Percentiles rank a stretch among this genome's conserved stretches.
These are phyloP conservation scores for Drosophila suboccidentalis DNA, from an alignment of 2,888 invertebrate species.

Conservation along the genomic window DNA sequence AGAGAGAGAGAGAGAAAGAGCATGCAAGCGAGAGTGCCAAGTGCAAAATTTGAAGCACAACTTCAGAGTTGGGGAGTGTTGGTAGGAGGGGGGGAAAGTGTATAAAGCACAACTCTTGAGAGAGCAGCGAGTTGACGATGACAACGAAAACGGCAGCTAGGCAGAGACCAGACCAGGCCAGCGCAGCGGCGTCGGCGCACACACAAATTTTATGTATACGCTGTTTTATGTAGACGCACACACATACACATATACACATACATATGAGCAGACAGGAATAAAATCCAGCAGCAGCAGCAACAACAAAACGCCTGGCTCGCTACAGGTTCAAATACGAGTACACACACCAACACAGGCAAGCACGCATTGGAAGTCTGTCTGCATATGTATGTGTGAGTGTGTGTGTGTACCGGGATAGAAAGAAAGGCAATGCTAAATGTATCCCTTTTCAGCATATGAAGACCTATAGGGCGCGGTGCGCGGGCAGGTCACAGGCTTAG, in stretches of 20 bases:
- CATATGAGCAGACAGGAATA: conserved; percentile 62
- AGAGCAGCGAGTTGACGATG: conserved; percentile 49
- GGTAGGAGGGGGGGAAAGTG: conserved; percentile 22
- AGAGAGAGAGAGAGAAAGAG: conserved; percentile 30
- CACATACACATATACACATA: conserved; percentile 20
- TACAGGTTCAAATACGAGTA: conserved; percentile 70
- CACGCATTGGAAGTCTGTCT: conserved; percentile 58
- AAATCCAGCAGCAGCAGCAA: conserved; percentile 64
- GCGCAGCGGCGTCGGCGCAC: conserved; percentile 77
- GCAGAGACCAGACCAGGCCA: conserved; percentile 49
- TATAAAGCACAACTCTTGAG: conserved; percentile 73
- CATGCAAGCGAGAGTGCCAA: conserved; percentile 63
- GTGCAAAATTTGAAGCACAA: conserved; percentile 79
- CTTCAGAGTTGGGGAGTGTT: conserved; percentile 51
- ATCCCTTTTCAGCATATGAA: conserved; percentile 68
- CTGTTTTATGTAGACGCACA: conserved; percentile 71
- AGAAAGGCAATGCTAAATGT: conserved; percentile 74
- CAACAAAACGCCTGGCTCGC: conserved; percentile 65
- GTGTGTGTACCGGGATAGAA: conserved; percentile 55
- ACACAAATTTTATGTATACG: conserved; percentile 82
- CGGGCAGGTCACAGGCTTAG: conserved; percentile 76
- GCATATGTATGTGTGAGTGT: conserved; percentile 34
- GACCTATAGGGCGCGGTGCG: conserved; percentile 54
- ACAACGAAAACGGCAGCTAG: conserved; percentile 62
- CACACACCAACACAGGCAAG: conserved; percentile 48